These are phyloP conservation scores for Syrphus vitripennis DNA, from an alignment of 2,888 invertebrate genomes.

Conservation along the genomic window DNA sequence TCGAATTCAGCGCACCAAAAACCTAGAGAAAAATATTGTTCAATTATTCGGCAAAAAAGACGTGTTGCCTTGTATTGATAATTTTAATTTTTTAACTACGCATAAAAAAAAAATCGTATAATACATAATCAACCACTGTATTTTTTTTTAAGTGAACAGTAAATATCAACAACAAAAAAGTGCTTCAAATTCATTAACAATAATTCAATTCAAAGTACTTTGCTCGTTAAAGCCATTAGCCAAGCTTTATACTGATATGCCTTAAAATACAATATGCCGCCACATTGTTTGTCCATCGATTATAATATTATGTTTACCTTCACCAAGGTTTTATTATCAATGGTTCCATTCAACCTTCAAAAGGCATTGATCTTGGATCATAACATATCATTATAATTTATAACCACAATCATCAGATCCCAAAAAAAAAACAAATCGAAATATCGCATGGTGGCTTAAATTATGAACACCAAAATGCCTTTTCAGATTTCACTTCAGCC, in stretches of 20 bases:
- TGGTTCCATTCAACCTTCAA: background rate
- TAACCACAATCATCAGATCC: background rate
- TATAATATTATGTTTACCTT: conserved; percentile 12
- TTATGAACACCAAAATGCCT: conserved; percentile 32
- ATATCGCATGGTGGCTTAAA: conserved; percentile 2
- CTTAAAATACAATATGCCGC: conserved; percentile 15
- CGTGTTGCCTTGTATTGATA: too few relatives aligned
- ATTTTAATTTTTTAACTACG: too few relatives aligned
- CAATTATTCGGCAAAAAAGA: too few relatives aligned
- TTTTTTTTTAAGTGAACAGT: background rate
- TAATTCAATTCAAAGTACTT: conserved; percentile 28
- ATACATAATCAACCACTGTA: conserved; percentile 15
- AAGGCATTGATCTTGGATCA: conserved; percentile 6
- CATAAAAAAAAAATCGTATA: too few relatives aligned
- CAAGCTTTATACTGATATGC: conserved; percentile 24
- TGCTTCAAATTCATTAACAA: conserved; percentile 19
- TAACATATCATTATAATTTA: background rate
- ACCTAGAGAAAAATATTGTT: too few relatives aligned
- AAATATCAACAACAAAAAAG: conserved; percentile 9
- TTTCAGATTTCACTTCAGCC: conserved; percentile 13
- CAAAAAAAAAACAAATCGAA: background rate
- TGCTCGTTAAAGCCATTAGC: conserved; percentile 52
- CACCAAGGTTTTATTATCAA: conserved; percentile 20
- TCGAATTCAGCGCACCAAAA: too few relatives aligned
- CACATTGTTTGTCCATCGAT: conserved; percentile 20